These are phyloP conservation scores for Pygmarrhopalites habei DNA, from an alignment of 1,140 invertebrate genomes.

Conservation along the genomic window DNA sequence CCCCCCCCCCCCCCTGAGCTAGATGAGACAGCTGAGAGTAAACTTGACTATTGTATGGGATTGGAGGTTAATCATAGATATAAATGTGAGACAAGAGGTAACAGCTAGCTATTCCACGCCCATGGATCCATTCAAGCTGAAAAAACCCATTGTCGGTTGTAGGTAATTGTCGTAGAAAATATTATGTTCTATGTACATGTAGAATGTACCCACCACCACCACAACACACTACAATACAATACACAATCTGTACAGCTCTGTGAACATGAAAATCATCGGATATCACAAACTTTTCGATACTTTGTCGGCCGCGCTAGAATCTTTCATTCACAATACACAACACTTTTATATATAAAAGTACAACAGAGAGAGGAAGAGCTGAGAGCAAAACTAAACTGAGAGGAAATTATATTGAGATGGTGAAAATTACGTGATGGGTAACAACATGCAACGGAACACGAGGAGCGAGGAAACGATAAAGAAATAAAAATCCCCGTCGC, in stretches of 20 bases:
- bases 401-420: neutral
- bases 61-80: neutral
- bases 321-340: neutral
- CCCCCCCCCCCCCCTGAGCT: too few relatives aligned
- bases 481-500: constrained; percentile 18
- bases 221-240: neutral
- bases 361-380: too few relatives aligned
- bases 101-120: neutral
- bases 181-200: too few relatives aligned
- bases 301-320: neutral
- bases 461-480: constrained; percentile 14
- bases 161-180: neutral
- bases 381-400: neutral
- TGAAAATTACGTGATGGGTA: constrained; percentile 2
- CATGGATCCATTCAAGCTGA: neutral
- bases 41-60: neutral
- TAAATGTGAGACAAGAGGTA: neutral
- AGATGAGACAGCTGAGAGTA: too few relatives aligned
- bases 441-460: constrained; percentile 11
- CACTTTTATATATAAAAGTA: too few relatives aligned
- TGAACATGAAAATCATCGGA: neutral
- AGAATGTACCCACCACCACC: too few relatives aligned
- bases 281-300: neutral
- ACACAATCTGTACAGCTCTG: neutral
- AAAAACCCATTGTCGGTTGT: neutral